phyloP scores from a whole-genome alignment of 2,888 invertebrate species.

The Electrophaes corylata region DNA sequence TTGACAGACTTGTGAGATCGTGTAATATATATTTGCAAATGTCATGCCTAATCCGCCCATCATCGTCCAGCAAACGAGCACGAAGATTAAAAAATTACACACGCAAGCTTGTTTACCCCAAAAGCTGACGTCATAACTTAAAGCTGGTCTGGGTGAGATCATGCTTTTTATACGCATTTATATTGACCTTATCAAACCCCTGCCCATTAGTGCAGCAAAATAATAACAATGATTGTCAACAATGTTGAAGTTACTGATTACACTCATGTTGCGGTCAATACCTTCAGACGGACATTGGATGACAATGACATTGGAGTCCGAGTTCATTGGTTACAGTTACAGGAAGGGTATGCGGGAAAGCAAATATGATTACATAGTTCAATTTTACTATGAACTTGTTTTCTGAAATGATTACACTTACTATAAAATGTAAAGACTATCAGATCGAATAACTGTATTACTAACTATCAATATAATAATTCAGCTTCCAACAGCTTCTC shows the following conservation, averaged over 20 bases:
- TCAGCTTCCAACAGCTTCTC: no score
- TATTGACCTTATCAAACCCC: slow-evolving; percentile 54
- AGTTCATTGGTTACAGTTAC: slow-evolving; percentile 18
- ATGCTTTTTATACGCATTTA: slow-evolving; percentile 47
- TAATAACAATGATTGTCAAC: slow-evolving; percentile 34
- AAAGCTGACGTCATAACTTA: slow-evolving; percentile 57
- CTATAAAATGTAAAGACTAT: no score
- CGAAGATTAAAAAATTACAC: slow-evolving; percentile 55
- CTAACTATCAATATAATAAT: no score
- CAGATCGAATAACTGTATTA: no score
- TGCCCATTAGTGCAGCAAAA: slow-evolving; percentile 47
- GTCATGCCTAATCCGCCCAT: slow-evolving; percentile 21
- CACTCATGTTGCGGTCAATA: slow-evolving; percentile 31
- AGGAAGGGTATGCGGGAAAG: slow-evolving; percentile 2
- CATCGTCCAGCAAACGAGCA: slow-evolving; percentile 33
- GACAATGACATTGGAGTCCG: slow-evolving; percentile 24
- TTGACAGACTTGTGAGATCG: slow-evolving; percentile 2
- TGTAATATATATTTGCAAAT: slow-evolving; percentile 1
- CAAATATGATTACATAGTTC: no score
- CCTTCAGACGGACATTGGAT: slow-evolving; percentile 24
- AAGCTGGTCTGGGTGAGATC: slow-evolving; percentile 59
- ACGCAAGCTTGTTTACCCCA: slow-evolving; percentile 54
- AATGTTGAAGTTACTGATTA: slow-evolving; percentile 21
- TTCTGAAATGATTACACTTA: no score
- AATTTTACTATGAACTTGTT: no score